These are phyloP conservation scores for Callocephalon fimbriatum DNA, from an alignment of 2,113 vertebrate genomes.

Conservation along the genomic window DNA sequence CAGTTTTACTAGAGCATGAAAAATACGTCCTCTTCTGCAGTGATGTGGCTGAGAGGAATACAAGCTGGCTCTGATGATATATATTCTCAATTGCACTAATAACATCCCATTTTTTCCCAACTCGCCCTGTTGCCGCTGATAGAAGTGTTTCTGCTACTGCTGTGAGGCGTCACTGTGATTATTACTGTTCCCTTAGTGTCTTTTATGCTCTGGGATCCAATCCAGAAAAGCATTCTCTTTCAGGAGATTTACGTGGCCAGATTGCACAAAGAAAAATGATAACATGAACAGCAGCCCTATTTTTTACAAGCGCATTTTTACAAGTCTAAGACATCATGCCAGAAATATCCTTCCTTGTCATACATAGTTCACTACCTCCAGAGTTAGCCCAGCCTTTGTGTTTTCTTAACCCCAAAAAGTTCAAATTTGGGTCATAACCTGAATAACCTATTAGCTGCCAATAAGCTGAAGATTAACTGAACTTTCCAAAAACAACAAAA, in stretches of 20 bases:
- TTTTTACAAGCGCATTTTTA: conserved; percentile 37
- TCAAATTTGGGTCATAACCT: not conserved
- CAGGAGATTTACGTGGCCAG: conserved; percentile 55
- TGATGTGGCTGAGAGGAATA: conserved; percentile 4
- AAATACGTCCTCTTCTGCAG: not conserved
- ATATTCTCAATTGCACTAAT: conserved; percentile 30
- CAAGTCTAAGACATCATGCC: not conserved
- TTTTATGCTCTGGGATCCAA: conserved; percentile 65
- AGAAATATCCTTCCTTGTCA: not conserved
- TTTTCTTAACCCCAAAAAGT: not conserved
- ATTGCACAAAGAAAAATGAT: conserved; percentile 41
- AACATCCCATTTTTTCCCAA: conserved; percentile 10
- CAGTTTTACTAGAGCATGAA: not conserved
- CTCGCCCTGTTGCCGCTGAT: conserved; percentile 22
- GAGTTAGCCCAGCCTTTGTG: not conserved
- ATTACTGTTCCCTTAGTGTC: conserved; percentile 42
- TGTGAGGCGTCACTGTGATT: conserved; percentile 20
- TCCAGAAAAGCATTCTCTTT: conserved; percentile 53
- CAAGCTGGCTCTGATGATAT: conserved; percentile 7
- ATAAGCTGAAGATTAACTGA: not conserved
- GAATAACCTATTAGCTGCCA: not conserved
- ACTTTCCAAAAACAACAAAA: not conserved
- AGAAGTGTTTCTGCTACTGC: conserved; percentile 40
- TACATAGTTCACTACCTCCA: not conserved
- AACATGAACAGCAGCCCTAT: not conserved